These are phyloP conservation scores for Nerophis ophidion DNA, from an alignment of 2,113 vertebrate genomes.

Conservation along the genomic window DNA sequence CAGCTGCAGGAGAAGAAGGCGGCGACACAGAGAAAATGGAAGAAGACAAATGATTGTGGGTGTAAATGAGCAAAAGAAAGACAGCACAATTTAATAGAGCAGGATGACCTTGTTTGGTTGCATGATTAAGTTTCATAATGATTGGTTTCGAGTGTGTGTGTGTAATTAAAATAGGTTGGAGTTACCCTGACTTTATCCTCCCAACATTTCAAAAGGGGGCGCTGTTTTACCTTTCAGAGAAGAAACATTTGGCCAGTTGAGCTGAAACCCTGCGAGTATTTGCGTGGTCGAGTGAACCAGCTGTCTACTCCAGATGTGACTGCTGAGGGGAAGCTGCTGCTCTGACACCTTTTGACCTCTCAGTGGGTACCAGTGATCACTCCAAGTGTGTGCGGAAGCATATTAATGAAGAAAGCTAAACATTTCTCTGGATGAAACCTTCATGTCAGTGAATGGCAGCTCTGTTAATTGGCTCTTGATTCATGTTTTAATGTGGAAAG, in stretches of 20 bases:
- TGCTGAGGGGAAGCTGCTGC: conserved; percentile 11
- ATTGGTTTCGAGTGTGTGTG: background rate
- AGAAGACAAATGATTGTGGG: conserved; percentile 2
- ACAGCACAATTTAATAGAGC: conserved; percentile 8
- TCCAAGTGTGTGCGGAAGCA: conserved; percentile 6
- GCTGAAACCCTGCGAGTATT: conserved; percentile 9
- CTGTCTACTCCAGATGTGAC: conserved; percentile 35
- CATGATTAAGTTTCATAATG: conserved; percentile 23
- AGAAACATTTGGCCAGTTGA: conserved; percentile 6
- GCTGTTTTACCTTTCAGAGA: conserved; percentile 21
- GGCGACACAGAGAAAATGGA: background rate
- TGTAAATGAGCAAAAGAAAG: conserved; percentile 11
- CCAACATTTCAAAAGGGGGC: conserved; percentile 32
- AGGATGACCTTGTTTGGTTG: conserved; percentile 13
- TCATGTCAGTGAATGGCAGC: background rate
- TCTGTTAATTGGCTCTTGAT: conserved; percentile 5
- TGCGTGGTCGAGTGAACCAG: conserved; percentile 7
- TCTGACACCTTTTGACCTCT: conserved; percentile 13
- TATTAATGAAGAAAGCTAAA: background rate
- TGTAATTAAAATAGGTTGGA: background rate
- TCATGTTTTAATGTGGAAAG: conserved; percentile 11
- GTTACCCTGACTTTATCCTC: background rate
- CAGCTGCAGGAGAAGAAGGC: background rate
- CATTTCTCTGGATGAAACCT: background rate
- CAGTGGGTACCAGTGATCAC: conserved; percentile 16